Base-by-base conservation (phyloP, 2,113 vertebrate genomes). In the Indicator maculatus region DNA sequence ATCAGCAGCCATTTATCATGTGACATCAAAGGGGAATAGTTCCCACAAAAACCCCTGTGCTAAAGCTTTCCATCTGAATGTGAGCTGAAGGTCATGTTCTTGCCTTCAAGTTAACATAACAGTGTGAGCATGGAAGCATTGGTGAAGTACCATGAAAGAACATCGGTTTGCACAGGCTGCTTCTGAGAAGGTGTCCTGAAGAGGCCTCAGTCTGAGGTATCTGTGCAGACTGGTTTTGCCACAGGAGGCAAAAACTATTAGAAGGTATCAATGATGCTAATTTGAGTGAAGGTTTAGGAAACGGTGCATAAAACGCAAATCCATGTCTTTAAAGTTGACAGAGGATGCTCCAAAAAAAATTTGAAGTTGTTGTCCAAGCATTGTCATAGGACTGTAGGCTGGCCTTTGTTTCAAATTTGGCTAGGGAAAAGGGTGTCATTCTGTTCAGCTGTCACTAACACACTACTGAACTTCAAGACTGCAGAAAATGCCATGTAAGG, bases 11-110 rank as follows among this genome's bases (percentile, higher is more conserved):
- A 50, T 85, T 89, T 94, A 65, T 82, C 23, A 41, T 41, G 41
- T 89, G 92, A 88, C 84, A 73, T 65, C 9, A 9, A 88, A 76
- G n/a, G 83, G 36, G 52, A 88, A 93, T 70, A 65, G 8, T 76
- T 96, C 44, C 63, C 87, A 58, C 28, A 56, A 61, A 81, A 83
- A 58, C 65, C 60, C 59, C 41, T 59, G 27, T 31, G 38, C n/a
- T 84, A 24, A 79, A 91, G 56, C 71, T 79, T 89, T 70, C 44
- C 63, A 72, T 6, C 26, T 89, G 78, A 84, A 82, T 66, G 74
- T 96, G 63, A 91, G 63, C 44, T 87, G 78, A 79, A 91, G 85
- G 82, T 89, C 85, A 50, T 31, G 24, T 6, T 23, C n/a, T 76
- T 95, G 45, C 27, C 14, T 91, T 70, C 2, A 0, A 45, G 64